phyloP scores from a whole-genome alignment of 2,888 invertebrate species.

The Ecdyonurus torrentis region DNA sequence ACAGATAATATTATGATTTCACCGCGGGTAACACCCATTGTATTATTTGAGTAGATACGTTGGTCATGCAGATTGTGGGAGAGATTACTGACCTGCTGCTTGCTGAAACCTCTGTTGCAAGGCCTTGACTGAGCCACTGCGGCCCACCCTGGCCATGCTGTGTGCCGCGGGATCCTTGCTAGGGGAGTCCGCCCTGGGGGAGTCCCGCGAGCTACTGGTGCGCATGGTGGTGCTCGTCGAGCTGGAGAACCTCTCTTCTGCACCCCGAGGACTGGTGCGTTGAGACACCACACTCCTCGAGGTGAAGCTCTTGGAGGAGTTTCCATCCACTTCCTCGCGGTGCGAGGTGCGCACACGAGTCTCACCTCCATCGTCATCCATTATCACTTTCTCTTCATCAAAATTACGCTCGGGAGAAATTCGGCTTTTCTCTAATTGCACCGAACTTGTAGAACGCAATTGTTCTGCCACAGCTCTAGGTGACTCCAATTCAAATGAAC shows the following conservation, averaged over 20 bases:
- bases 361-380: background rate
- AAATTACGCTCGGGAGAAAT: background rate
- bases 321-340: background rate
- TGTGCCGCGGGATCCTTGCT: background rate
- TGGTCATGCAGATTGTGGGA: no score
- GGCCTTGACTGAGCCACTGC: conserved; percentile 59
- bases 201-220: background rate
- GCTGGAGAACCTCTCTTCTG: background rate
- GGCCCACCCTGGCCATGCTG: conserved; percentile 26
- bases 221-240: conserved; percentile 7
- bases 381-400: background rate
- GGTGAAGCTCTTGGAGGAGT: background rate
- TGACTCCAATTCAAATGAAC: background rate
- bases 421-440: background rate
- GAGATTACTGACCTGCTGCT: conserved; percentile 38
- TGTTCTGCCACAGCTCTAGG: background rate
- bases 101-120: conserved; percentile 65
- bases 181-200: conserved; percentile 8
- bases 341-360: background rate
- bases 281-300: background rate
- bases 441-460: background rate
- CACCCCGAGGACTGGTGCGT: background rate
- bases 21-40: no score
- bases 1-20: no score
- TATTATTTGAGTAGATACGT: no score